Conservation (phyloP, 2,797 vertebrate species). For the Yasuhikotakia modesta region DNA sequence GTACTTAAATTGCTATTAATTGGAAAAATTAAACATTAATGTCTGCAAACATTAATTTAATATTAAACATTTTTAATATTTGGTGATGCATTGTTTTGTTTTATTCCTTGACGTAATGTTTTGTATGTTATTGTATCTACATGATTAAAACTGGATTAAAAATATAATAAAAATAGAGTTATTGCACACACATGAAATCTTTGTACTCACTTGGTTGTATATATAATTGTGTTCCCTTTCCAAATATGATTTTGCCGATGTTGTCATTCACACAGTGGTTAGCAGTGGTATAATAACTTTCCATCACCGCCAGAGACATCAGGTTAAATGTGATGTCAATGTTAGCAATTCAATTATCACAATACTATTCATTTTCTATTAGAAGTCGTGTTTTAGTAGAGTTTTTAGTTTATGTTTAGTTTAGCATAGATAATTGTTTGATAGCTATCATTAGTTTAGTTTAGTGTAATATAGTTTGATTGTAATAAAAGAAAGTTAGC, state of each 20-base stretch:
- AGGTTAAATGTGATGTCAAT: neutral
- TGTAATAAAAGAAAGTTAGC: neutral
- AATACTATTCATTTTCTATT: neutral
- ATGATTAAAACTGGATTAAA: neutral
- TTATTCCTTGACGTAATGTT: too few relatives aligned
- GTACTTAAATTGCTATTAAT: neutral
- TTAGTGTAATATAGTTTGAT: neutral
- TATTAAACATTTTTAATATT: too few relatives aligned
- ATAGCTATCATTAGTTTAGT: neutral
- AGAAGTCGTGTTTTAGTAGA: too few relatives aligned
- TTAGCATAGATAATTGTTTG: neutral
- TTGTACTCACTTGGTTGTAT: conserved; percentile 37
- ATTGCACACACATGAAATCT: neutral
- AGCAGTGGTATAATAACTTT: conserved; percentile 14
- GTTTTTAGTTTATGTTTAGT: neutral
- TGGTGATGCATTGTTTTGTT: neutral
- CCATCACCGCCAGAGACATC: neutral
- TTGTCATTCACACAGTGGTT: conserved; percentile 44
- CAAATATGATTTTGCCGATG: conserved; percentile 30
- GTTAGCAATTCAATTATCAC: neutral
- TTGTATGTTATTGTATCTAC: too few relatives aligned
- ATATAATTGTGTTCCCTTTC: conserved; percentile 32
- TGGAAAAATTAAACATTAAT: neutral
- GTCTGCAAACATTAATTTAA: neutral
- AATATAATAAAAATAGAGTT: neutral